Evolutionary conservation across 2,113 vertebrate genomes (phyloP).

Genomic region (Bos javanicus): DNA sequence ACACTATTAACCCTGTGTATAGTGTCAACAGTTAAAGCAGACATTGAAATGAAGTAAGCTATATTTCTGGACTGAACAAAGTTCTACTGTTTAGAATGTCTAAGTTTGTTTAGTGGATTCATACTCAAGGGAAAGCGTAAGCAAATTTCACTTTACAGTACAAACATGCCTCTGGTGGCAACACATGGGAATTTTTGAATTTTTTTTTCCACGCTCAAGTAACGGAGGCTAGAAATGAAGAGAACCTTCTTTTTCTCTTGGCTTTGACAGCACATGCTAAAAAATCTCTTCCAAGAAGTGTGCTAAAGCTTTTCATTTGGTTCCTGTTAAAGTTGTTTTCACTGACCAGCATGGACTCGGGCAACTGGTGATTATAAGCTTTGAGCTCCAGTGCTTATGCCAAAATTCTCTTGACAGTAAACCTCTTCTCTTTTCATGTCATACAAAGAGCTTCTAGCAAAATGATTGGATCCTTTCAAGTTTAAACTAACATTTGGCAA

Average conservation of each 20-base stretch:
- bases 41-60: conserved; percentile 81
- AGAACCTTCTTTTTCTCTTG: conserved; percentile 66
- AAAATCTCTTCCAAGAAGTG: conserved; percentile 65
- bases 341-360: conserved; percentile 71
- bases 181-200: conserved; percentile 71
- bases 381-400: conserved; percentile 78
- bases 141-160: conserved; percentile 74
- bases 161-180: conserved; percentile 69
- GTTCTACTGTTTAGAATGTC: conserved; percentile 77
- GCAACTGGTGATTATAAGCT: conserved; percentile 79
- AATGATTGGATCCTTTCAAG: conserved; percentile 70
- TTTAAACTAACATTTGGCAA: conserved; percentile 69
- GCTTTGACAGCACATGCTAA: conserved; percentile 75
- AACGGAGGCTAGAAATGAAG: conserved; percentile 71
- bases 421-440: conserved; percentile 67
- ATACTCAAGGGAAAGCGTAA: conserved; percentile 73
- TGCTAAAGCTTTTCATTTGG: conserved; percentile 78
- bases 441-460: conserved; percentile 73
- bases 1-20: conserved; percentile 84
- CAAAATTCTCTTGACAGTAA: conserved; percentile 73
- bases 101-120: conserved; percentile 80
- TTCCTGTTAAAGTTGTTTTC: conserved; percentile 77
- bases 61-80: conserved; percentile 84
- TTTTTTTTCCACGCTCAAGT: conserved; percentile 75
- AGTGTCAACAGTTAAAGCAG: conserved; percentile 83